Evolutionary conservation across 2,888 invertebrate species (phyloP).

Genomic region (Scrobipalpa atriplicella): DNA sequence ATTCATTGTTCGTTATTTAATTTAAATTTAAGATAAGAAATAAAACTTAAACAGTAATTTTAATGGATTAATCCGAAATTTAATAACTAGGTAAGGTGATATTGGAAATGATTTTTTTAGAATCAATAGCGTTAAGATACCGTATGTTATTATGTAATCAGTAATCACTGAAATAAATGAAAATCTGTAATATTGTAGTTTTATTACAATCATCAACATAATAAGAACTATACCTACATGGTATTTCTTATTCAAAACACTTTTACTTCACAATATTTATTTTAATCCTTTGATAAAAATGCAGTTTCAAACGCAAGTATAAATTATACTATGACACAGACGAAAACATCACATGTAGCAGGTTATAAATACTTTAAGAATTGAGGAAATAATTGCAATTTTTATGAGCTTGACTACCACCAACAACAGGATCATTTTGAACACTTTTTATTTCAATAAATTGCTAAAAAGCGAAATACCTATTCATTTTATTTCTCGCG

Average conservation of each 20-base stretch:
- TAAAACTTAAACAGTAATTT: conserved; percentile 67
- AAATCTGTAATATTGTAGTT: conserved; percentile 63
- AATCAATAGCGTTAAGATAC: conserved; percentile 79
- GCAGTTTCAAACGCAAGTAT: too few relatives aligned
- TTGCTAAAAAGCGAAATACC: too few relatives aligned
- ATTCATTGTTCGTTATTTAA: conserved; percentile 44
- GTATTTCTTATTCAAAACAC: not conserved
- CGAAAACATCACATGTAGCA: too few relatives aligned
- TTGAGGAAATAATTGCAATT: too few relatives aligned
- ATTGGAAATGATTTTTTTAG: conserved; percentile 83
- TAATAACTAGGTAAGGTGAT: conserved; percentile 80
- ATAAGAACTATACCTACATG: not conserved
- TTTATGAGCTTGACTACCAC: too few relatives aligned
- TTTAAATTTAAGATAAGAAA: conserved; percentile 57
- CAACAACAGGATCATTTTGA: too few relatives aligned
- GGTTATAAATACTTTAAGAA: too few relatives aligned
- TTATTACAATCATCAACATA: conserved; percentile 11
- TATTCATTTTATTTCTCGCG: too few relatives aligned
- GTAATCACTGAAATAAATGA: conserved; percentile 82
- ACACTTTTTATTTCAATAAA: too few relatives aligned
- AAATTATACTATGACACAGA: too few relatives aligned
- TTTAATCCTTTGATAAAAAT: too few relatives aligned
- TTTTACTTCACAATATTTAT: too few relatives aligned
- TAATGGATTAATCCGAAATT: conserved; percentile 77
- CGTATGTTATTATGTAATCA: conserved; percentile 82